Base-by-base conservation (phyloP, 2,888 invertebrate genomes). In the Thelaira solivaga region DNA sequence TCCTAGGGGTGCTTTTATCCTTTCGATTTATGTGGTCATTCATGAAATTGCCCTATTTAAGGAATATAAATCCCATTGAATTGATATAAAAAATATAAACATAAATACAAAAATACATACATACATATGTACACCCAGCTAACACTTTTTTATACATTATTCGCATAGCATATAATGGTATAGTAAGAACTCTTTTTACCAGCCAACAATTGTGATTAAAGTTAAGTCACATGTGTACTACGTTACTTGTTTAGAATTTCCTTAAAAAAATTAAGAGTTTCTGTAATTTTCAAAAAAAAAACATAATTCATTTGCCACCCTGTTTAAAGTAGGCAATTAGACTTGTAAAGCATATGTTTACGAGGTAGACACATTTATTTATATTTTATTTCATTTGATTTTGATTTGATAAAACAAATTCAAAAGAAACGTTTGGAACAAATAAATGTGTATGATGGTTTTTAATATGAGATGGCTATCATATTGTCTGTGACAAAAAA, bases 1-100 rank as follows among this genome's bases (percentile, higher is more conserved):
- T 78, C 78, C 78, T 74, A 47, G 64, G 79, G 68, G 68, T 67
- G 74, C 68, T 69, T 72, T 81, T 80, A 81, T 68, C 71, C 76
- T 51, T 73, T 77, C 78, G 71, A 76, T 76, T 80, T 80, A 80
- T 80, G 81, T 59, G 80, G 80, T 78, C 80, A 80, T 76, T 81
- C 77, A 78, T 80, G 80, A 81, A 81, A 75, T 80, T 80, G 78
- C 78, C 75, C 72, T 73, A 76, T 74, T 77, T 78, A 59, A 69
- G 61, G 73, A 65, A 71, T 61, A 73, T 26, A 53, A 68, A 68
- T 49, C 31, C 55, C 26, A 55, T 55, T 31, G 39, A 47, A 57
- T 45, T 64, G 22, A 16, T 55, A 55, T 13, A 39, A 47, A 57
- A 55, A 7, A 34, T 45, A 61, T 34, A 47, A 8, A 39, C 11